A percentile compares a stretch with the other conserved stretches of the same genome.
phyloP scores from a whole-genome alignment of 2,113 vertebrate species.

The Cyphomyrus plagiostoma region DNA sequence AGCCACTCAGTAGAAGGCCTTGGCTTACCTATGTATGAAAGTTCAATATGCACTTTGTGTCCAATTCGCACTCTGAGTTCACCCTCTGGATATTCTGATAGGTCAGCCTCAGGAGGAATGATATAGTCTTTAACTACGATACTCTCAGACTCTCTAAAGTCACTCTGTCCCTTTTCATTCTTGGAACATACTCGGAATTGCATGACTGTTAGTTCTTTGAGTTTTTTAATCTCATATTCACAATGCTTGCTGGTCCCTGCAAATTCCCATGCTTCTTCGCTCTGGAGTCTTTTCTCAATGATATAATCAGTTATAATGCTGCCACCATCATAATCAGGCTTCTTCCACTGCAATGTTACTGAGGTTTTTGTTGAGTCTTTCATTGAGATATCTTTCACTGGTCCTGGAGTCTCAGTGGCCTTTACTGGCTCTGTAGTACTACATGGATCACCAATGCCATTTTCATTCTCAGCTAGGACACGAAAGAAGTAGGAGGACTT shows the following conservation, averaged over 20 bases:
- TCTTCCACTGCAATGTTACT: conserved; percentile 82
- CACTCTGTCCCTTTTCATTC: conserved; percentile 91
- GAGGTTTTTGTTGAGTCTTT: conserved; percentile 96
- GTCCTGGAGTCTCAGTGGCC: conserved; percentile 84
- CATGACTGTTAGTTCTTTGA: conserved; percentile 83
- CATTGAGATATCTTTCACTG: conserved; percentile 80
- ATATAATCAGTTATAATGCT: conserved; percentile 90
- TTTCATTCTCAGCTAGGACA: conserved; percentile 92
- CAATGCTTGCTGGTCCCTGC: conserved; percentile 80
- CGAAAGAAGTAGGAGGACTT: conserved; percentile 92
- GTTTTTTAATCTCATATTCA: conserved; percentile 80
- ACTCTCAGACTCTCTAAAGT: conserved; percentile 71
- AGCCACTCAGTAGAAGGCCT: conserved; percentile 81
- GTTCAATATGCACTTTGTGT: conserved; percentile 85
- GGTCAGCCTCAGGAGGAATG: conserved; percentile 85
- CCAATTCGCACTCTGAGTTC: conserved; percentile 78
- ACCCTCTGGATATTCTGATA: conserved; percentile 80
- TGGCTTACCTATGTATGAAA: conserved; percentile 93
- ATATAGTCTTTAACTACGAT: conserved; percentile 87
- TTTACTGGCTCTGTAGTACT: conserved; percentile 84
- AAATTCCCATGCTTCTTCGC: conserved; percentile 74
- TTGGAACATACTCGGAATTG: conserved; percentile 87
- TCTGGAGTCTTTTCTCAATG: conserved; percentile 80
- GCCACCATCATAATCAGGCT: conserved; percentile 93
- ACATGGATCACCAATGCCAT: conserved; percentile 86